Base-by-base conservation (phyloP, 30 jellyfish, hydroid and myxozoan species). In the Nemopilema nomurai region DNA sequence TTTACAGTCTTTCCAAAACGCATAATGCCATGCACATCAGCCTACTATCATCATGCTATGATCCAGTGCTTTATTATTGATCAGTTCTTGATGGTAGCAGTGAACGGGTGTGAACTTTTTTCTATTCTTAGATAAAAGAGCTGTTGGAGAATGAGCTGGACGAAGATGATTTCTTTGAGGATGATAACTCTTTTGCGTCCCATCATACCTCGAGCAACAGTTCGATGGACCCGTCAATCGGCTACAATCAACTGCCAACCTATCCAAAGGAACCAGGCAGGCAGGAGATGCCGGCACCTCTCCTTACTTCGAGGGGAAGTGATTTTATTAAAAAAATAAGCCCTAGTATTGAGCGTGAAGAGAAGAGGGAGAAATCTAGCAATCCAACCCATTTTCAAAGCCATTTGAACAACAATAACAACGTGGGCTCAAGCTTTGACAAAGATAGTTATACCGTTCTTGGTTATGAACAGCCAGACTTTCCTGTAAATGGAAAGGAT, bases 141-240 rank as follows among this genome's bases (percentile, higher is more conserved):
- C 81, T 92, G 64, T 81, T 92, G 28, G 98, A 70, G 8, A 32
- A 87, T 65, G 97, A 92, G 70, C 70, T 92, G 64, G 90, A 87
- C 62, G 98, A 92, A 69, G 98, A 81, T 73, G 92, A 80, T 24
- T 79, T 92, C 28, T 82, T 87, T 76, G 97, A 92, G 18, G 97
- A 83, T 49, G 90, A 96, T 25, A 80, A 71, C 70, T 77, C 91
- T 49, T 88, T 88, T 28, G 67, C 80, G 17, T 88, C 91, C 17
- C 91, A 65, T 25, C 91, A 80, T 28, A 80, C 89, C 4, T 71
- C 88, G 6, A 57, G 16, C 41, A 57, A 18, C 68, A 69, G 32
- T 1, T 49, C 77, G 27, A 74, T 51, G 3, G 51, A 84, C 31
- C 90, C 77, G n/a, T 23, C 87, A 4, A 75, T 76, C 16, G 66